Percentiles rank a stretch among this genome's conserved stretches.
phyloP scores from a whole-genome alignment of 2,888 invertebrate species.

The Apeira syringaria region DNA sequence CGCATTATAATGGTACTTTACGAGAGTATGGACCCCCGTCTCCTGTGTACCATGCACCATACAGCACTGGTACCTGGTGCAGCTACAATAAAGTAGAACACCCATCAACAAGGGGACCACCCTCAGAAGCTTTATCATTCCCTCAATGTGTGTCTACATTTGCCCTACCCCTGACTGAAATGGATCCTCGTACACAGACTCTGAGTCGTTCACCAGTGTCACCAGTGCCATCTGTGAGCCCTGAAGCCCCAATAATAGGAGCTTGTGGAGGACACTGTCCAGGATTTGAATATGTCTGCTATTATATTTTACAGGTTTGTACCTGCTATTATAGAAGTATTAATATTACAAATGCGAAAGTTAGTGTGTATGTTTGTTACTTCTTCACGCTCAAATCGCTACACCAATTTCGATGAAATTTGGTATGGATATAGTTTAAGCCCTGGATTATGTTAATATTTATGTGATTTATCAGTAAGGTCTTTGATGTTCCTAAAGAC shows the following conservation, averaged over 20 bases:
- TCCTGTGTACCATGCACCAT: conserved; percentile 77
- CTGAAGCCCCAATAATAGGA: conserved; percentile 83
- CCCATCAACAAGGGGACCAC: conserved; percentile 40
- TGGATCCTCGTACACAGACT: conserved; percentile 46
- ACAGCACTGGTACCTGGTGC: conserved; percentile 64
- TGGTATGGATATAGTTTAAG: no score
- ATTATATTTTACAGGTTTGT: conserved; percentile 86
- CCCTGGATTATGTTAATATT: no score
- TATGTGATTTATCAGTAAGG: no score
- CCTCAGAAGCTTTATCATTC: conserved; percentile 57
- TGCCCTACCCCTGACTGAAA: conserved; percentile 68
- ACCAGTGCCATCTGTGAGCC: conserved; percentile 63
- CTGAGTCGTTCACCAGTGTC: conserved; percentile 58
- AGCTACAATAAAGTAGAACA: conserved; percentile 63
- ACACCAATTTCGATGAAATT: no score
- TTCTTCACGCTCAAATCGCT: no score
- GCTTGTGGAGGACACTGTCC: conserved; percentile 88
- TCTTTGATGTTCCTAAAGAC: no score
- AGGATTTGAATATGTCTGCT: conserved; percentile 88
- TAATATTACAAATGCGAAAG: no score
- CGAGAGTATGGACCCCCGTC: conserved; percentile 72
- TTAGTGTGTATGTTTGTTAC: no score
- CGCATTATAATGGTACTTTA: conserved; percentile 60
- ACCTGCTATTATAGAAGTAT: not conserved
- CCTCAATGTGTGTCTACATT: conserved; percentile 74